phyloP scores from a whole-genome alignment of 2,888 invertebrate genomes.

The Trissonchulus latispiculum region DNA sequence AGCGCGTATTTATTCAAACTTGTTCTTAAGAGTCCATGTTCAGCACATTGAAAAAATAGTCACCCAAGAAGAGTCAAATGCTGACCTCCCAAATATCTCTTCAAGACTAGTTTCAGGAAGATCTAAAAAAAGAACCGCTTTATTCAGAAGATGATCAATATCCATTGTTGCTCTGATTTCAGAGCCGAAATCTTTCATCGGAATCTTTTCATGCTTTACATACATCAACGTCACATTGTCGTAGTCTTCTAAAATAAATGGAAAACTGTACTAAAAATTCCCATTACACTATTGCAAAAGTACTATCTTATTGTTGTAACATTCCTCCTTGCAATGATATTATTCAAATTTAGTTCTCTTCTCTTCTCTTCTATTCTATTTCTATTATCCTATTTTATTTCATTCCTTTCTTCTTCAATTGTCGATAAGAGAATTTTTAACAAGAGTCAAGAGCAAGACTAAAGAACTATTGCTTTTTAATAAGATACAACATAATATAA shows the following conservation, averaged over 20 bases:
- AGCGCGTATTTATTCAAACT: too few relatives aligned
- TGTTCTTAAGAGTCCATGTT: too few relatives aligned
- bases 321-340: background rate
- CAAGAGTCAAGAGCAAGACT: too few relatives aligned
- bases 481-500: too few relatives aligned
- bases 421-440: too few relatives aligned
- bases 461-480: too few relatives aligned
- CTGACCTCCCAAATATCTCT: slow-evolving; percentile 50
- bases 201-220: slow-evolving; percentile 51
- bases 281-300: background rate
- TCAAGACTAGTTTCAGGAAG: slow-evolving; percentile 51
- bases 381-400: too few relatives aligned
- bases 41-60: too few relatives aligned
- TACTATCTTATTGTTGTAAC: background rate
- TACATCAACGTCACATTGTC: slow-evolving; percentile 50
- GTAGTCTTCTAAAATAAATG: slow-evolving; percentile 45
- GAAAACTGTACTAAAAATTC: slow-evolving; percentile 2
- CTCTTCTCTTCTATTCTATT: too few relatives aligned
- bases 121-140: slow-evolving; percentile 52
- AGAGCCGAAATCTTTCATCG: slow-evolving; percentile 55
- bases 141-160: slow-evolving; percentile 53
- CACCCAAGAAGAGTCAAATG: too few relatives aligned
- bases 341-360: too few relatives aligned
- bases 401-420: too few relatives aligned
- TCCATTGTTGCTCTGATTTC: slow-evolving; percentile 56